Base-by-base conservation (phyloP, 1,140 invertebrate species). In the Hycleus cichorii region DNA sequence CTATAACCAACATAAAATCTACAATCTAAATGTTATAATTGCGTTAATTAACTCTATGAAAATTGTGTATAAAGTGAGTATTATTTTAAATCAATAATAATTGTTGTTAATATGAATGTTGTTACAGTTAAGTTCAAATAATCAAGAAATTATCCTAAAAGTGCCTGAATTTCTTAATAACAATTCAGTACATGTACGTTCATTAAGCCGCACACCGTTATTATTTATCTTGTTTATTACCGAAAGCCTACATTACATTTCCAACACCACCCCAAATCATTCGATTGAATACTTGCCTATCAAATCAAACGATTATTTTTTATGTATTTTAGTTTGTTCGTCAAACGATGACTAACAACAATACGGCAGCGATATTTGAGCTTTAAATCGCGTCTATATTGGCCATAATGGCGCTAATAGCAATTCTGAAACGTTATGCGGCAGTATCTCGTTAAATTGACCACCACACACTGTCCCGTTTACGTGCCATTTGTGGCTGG, bases 401-500 rank as follows among this genome's bases (percentile, higher is more conserved):
- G 64, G 60, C 66, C 64, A 62, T 70, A 71, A 71, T 70, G 66
- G 69, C 54, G 63, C 64, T 69, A 70, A 71, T 71, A 66, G 68
- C 66, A 56, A 67, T 66, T 68, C 62, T 40, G 59, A 59, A 59
- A 65, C 69, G 67, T 70, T 70, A 69, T 69, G 67, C 63, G 69
- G 65, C 64, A 68, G 64, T 71, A 69, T 70, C 69, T 70, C 67
- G 69, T 71, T 71, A 69, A 71, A 70, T 65, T 67, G 65, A 67
- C 66, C 62, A 64, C 69, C 69, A 64, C 68, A 69, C 1, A 18
- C 18, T 18, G 65, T 61, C 51, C 58, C 40, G 67, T 71, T 71
- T 71, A 71, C 69, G 69, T 71, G 69, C 69, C 69, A 64, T 71
- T 71, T 70, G 67, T 54, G 69, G 67, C 68, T 62, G 59, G 59